Percentiles rank a stretch among this genome's conserved stretches.
phyloP scores from a whole-genome alignment of 2,113 vertebrate genomes.

The Hippocampus mohnikei region DNA sequence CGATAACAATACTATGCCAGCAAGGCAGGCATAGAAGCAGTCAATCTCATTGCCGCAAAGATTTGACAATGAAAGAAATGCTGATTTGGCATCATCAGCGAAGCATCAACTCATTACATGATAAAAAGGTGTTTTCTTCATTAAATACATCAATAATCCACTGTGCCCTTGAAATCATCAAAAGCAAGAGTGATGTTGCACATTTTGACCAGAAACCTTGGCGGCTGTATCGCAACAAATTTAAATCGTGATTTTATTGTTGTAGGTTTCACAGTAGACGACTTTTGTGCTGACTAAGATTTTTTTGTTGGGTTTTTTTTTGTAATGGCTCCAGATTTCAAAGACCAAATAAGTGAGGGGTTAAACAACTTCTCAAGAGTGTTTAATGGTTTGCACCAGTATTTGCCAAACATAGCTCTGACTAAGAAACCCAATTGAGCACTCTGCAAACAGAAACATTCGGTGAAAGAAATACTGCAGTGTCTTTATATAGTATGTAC shows the following conservation, averaged over 20 bases:
- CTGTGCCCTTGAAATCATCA: neutral
- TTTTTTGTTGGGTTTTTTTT: neutral
- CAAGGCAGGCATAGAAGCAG: slow-evolving; percentile 28
- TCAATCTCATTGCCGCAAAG: slow-evolving; percentile 23
- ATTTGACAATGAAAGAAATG: slow-evolving; percentile 31
- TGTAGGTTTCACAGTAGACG: too few species aligned
- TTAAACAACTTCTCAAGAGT: neutral
- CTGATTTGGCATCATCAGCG: slow-evolving; percentile 26
- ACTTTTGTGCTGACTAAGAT: too few species aligned
- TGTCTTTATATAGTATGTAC: neutral
- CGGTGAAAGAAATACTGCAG: neutral
- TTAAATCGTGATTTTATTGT: neutral
- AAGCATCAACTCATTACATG: slow-evolving; percentile 21
- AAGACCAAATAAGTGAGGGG: neutral
- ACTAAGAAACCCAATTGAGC: too few species aligned
- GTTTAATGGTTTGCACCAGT: neutral
- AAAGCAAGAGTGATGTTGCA: neutral
- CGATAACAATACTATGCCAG: slow-evolving; percentile 43
- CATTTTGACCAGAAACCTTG: neutral
- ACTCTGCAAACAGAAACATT: neutral
- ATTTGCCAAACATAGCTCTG: neutral
- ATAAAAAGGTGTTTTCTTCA: neutral
- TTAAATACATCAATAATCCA: neutral
- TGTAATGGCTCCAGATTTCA: neutral
- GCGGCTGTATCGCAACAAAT: neutral